phyloP scores from a whole-genome alignment of 2,113 vertebrate species.

The Tympanuchus pallidicinctus region DNA sequence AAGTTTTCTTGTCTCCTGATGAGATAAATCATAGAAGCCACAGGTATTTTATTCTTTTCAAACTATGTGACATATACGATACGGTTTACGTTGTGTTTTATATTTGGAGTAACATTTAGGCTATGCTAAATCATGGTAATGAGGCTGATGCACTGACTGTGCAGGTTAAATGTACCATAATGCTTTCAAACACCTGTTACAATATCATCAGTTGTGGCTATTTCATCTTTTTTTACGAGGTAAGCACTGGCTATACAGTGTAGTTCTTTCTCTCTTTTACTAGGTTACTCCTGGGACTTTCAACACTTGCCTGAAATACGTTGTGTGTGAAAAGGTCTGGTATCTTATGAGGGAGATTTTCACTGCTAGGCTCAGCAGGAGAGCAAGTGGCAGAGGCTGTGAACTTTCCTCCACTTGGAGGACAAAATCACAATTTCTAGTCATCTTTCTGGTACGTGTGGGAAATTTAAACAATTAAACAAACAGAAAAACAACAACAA shows the following conservation, averaged over 20 bases:
- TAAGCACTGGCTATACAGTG: neutral
- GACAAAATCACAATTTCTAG: neutral
- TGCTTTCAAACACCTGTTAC: neutral
- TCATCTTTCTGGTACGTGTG: neutral
- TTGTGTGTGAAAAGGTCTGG: neutral
- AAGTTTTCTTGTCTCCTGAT: neutral
- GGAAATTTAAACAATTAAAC: neutral
- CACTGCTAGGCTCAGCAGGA: fast-evolving
- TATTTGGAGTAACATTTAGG: neutral
- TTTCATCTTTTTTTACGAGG: neutral
- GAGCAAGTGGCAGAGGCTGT: neutral
- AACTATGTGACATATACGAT: neutral
- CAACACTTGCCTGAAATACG: neutral
- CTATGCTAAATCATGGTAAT: neutral
- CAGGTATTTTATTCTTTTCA: neutral
- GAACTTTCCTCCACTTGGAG: neutral
- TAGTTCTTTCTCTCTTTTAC: neutral
- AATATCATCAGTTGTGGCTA: neutral
- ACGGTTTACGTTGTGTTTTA: neutral
- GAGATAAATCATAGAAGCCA: neutral
- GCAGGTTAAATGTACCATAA: neutral
- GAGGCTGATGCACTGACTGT: neutral
- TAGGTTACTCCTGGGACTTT: neutral
- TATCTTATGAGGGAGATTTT: neutral
- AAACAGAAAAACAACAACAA: neutral